Base-by-base conservation (phyloP, 2,888 invertebrate genomes). In the Aradus depressus region DNA sequence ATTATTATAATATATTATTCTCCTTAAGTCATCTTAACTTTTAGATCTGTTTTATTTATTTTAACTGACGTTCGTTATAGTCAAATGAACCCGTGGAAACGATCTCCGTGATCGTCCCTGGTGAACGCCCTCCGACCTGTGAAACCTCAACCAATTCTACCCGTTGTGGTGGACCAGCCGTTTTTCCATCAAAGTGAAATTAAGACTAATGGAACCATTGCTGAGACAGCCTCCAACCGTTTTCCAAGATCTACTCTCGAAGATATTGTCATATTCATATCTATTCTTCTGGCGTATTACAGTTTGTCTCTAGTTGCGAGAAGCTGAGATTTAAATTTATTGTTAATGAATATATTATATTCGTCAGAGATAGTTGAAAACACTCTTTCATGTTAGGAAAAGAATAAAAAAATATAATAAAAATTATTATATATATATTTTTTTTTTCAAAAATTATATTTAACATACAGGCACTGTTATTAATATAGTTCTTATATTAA, bases 31-130 rank as follows among this genome's bases (percentile, higher is more conserved):
- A 12, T 28, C 8, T 10, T 10, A 28, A 10, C 12, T 10, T 41
- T 16, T 2, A 21, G 14, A 41, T 41, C 2, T 25, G 12, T 18
- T 38, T 19, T 16, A 4, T 50, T 8, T 32, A 10, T 2, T 44
- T 41, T 49, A n/a, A n/a, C n/a, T n/a, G n/a, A n/a, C n/a, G 3
- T 44, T 52, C 21, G n/a, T 52, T 53, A 10, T 41, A 56, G 54
- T 45, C 56, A 22, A 90, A 90, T 67, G 92, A 92, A 62, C 80
- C 84, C 37, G 85, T 88, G 37, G 95, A 95, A 65, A 92, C 91
- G 21, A 81, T 95, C 62, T 83, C 87, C 44, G 72, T 93, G 34
- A 79, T 55, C n/a, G 28, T 57, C 57, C 8, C 54, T 57, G 57
- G 41, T 55, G 12, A 50, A 55, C 26, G 57, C 57, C 10, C 38